Evolutionary conservation across 1,140 invertebrate species (phyloP), one percentile per base, ranked within the genome.

Genomic region (Euborellia annulipes): DNA sequence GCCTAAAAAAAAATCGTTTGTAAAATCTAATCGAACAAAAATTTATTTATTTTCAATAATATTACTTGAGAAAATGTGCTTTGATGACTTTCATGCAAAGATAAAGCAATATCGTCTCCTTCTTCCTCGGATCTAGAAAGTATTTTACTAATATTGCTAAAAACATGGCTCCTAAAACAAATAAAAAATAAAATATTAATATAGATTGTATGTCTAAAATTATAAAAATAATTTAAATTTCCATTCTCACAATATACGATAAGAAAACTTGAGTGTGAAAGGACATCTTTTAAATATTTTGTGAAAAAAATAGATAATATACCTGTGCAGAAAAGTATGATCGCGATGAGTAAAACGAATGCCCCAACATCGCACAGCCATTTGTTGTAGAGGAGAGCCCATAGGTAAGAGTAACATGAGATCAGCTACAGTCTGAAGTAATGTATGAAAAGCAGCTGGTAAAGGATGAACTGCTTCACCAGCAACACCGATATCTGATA

Each of bases 121-220:
- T 78, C 79, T 55, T 92, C 89, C 57, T 93, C 89, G 3, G 87
- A 86, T 50, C 88, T 79, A 1, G 90, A 94, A 22, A 98, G 69
- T 38, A 97, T 96, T 65, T 92, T 89, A 54, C 89, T 93, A 41
- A 96, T 92, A 58, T 95, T 94, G 54, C 85, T 91, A 60, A 97
- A 96, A 3, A 96, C 89, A 62, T 95, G 87, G 46, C 79, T 81
- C 61, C 80, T 74, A 42, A 11, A 54, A 50, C 20, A 34, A 46
- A 9, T 20, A 6, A 46, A 41, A n/a, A n/a, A 36, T 46, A 9
- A 41, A 23, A 17, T 11, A 41, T 19, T 42, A 27, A 48, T 16
- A n/a, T 27, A 27, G 11, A 27, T 6, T 27, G 23, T 11, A 27
- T 6, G 23, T 27, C n/a, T 2, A 40, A n/a, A 36, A 9, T 14